Evolutionary conservation across 2,888 invertebrate species (phyloP).

Genomic region (Acleris cristana): DNA sequence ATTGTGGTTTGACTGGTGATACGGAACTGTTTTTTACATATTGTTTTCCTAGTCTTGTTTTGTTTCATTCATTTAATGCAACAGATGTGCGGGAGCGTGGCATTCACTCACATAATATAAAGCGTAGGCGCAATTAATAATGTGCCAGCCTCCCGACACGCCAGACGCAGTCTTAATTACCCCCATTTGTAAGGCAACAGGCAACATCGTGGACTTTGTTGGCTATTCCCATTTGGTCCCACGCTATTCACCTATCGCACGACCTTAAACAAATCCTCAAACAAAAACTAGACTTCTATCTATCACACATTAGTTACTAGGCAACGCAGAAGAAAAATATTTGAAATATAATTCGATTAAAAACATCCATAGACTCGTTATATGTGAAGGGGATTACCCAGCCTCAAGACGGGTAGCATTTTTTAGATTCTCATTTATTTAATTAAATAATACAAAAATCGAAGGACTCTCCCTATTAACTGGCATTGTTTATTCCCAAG

Average conservation of each 20-base stretch:
- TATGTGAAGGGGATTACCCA: slow-evolving; percentile 9
- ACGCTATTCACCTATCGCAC: slow-evolving; percentile 25
- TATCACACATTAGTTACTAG: slow-evolving; percentile 15
- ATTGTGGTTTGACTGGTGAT: slow-evolving; percentile 42
- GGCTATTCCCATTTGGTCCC: slow-evolving; percentile 32
- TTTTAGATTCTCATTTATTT: too few relatives aligned
- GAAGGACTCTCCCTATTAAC: too few relatives aligned
- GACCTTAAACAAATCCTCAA: slow-evolving; percentile 4
- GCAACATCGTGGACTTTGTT: slow-evolving; percentile 13
- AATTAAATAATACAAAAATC: too few relatives aligned
- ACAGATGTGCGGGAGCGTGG: slow-evolving; percentile 34
- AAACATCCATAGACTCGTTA: too few relatives aligned
- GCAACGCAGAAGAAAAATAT: slow-evolving; percentile 16
- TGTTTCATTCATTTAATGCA: slow-evolving; percentile 38
- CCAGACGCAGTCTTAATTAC: slow-evolving; percentile 41
- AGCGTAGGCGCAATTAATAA: slow-evolving; percentile 29
- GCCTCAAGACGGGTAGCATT: neutral
- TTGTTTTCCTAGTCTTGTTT: slow-evolving; percentile 50
- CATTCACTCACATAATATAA: slow-evolving; percentile 30
- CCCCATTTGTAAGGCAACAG: slow-evolving; percentile 36
- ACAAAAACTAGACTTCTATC: slow-evolving; percentile 20
- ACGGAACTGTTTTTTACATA: slow-evolving; percentile 47
- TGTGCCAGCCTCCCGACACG: slow-evolving; percentile 28
- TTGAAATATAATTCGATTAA: slow-evolving; percentile 15
- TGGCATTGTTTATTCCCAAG: too few relatives aligned